phyloP scores from a whole-genome alignment of 2,113 vertebrate genomes.

The Suncus etruscus region DNA sequence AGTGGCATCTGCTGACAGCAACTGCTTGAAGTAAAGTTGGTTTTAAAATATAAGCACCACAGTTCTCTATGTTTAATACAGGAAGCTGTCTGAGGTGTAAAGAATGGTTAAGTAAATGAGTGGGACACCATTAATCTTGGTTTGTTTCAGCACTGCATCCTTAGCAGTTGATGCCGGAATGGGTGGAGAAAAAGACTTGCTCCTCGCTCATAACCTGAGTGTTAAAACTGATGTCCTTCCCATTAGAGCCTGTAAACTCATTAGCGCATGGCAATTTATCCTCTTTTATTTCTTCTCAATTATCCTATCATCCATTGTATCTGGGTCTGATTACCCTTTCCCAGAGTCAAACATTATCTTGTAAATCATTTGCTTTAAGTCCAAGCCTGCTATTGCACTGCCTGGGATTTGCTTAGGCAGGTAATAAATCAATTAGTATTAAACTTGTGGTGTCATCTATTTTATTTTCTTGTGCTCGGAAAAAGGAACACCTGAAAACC shows the following conservation, averaged over 20 bases:
- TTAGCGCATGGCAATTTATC: conserved; percentile 92
- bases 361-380: conserved; percentile 93
- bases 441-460: conserved; percentile 90
- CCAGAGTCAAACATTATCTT: conserved; percentile 93
- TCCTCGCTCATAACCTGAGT: conserved; percentile 89
- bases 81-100: conserved; percentile 86
- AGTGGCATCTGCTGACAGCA: conserved; percentile 71
- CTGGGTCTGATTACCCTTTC: conserved; percentile 93
- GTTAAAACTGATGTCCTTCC: conserved; percentile 92
- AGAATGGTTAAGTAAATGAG: conserved; percentile 89
- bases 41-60: conserved; percentile 78
- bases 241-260: conserved; percentile 92
- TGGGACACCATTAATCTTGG: conserved; percentile 89
- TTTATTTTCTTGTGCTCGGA: conserved; percentile 84
- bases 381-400: conserved; percentile 86
- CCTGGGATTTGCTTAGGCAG: conserved; percentile 89
- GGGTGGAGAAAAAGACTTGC: conserved; percentile 77
- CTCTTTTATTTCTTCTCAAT: conserved; percentile 94
- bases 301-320: conserved; percentile 94
- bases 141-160: conserved; percentile 88
- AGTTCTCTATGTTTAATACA: conserved; percentile 66
- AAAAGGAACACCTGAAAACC: conserved; percentile 84
- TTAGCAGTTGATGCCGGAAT: conserved; percentile 80
- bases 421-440: conserved; percentile 94
- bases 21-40: conserved; percentile 78